Evolutionary conservation across 2,888 invertebrate species (phyloP).

Genomic region (Ditylenchus weischeri): DNA sequence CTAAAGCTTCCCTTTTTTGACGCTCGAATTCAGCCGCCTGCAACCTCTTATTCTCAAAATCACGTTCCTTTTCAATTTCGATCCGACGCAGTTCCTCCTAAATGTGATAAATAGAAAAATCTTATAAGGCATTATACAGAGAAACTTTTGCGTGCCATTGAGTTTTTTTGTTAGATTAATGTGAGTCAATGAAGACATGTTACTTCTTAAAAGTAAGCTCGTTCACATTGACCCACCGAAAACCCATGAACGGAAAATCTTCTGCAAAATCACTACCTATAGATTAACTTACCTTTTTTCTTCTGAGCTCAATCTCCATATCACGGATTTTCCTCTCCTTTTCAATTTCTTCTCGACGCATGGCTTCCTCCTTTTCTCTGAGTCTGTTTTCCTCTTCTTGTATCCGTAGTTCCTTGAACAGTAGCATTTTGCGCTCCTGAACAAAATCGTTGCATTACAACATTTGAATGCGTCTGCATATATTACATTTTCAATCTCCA

Average conservation of each 20-base stretch:
- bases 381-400: no score
- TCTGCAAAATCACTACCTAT: no score
- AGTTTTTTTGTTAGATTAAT: no score
- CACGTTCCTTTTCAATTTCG: constrained; percentile 37
- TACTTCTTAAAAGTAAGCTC: no score
- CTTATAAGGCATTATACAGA: neutral
- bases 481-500: neutral
- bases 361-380: constrained; percentile 37
- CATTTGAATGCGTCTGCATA: no score
- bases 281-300: constrained; percentile 23
- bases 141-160: neutral
- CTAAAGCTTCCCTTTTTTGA: constrained; percentile 28
- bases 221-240: no score
- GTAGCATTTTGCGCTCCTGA: constrained; percentile 4
- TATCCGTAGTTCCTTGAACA: constrained; percentile 32
- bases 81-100: constrained; percentile 34
- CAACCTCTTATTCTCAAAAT: constrained; percentile 27
- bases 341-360: constrained; percentile 35
- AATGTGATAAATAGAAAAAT: constrained; percentile 2
- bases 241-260: no score
- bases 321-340: constrained; percentile 36
- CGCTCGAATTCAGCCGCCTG: constrained; percentile 36
- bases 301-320: constrained; percentile 33
- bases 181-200: no score
- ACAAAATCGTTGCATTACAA: no score